Evolutionary conservation across 2,113 vertebrate genomes (phyloP).

Genomic region (Channa maculata): DNA sequence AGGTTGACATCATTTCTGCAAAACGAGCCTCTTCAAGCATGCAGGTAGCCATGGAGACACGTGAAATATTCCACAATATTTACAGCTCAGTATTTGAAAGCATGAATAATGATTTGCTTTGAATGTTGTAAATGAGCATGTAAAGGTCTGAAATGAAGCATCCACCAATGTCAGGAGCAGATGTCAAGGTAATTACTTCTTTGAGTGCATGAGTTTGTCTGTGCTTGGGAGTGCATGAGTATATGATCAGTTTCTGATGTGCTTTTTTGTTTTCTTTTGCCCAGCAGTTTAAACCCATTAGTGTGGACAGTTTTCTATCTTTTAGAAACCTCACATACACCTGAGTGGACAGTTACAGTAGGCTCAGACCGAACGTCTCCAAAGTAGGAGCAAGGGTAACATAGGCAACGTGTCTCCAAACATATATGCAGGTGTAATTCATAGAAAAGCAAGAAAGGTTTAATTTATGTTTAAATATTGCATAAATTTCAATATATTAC

Average conservation of each 20-base stretch:
- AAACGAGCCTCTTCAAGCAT: background rate
- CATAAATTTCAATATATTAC: background rate
- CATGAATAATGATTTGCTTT: background rate
- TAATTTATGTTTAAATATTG: background rate
- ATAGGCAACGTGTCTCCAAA: background rate
- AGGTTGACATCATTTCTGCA: background rate
- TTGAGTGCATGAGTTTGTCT: background rate
- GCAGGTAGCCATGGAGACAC: conserved; percentile 58
- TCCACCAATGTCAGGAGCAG: background rate
- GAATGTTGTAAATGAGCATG: background rate
- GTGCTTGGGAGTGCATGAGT: background rate
- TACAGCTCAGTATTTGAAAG: background rate
- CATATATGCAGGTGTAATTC: too few species aligned
- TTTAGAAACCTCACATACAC: conserved; percentile 63
- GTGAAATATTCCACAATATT: background rate
- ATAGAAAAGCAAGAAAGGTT: background rate
- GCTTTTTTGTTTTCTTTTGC: conserved; percentile 13
- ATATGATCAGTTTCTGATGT: background rate
- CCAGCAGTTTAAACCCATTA: conserved; percentile 30
- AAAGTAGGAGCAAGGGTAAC: background rate
- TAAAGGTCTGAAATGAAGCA: background rate
- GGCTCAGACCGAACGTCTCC: background rate
- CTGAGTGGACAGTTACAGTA: conserved; percentile 56
- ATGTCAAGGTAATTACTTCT: background rate
- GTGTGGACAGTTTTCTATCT: conserved; percentile 13